Conservation (phyloP, 2,797 vertebrate species). For the Fistularia tabacaria region DNA sequence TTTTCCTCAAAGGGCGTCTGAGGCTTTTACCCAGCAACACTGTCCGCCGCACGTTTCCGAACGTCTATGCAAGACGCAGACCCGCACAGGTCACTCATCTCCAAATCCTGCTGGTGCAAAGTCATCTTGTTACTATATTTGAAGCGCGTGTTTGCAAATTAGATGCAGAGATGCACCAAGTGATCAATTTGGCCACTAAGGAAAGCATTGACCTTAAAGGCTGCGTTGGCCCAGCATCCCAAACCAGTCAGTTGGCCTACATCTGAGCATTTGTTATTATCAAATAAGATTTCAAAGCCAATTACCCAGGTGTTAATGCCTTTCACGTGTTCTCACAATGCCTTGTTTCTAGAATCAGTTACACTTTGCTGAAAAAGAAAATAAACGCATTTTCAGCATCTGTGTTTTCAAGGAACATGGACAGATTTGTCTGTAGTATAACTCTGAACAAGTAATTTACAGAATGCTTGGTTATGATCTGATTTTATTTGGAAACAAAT, state of each 20-base stretch:
- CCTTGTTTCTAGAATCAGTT: slow-evolving; percentile 18
- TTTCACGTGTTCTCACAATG: slow-evolving; percentile 25
- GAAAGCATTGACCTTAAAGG: neutral
- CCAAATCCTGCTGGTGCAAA: slow-evolving; percentile 1
- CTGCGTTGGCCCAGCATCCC: neutral
- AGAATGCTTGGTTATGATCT: too few relatives aligned
- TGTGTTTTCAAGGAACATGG: too few relatives aligned
- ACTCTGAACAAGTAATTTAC: too few relatives aligned
- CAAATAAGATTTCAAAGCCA: slow-evolving; percentile 55
- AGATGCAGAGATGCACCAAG: too few relatives aligned
- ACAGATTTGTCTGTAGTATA: too few relatives aligned
- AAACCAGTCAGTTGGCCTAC: slow-evolving; percentile 29
- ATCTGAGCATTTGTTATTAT: slow-evolving; percentile 49
- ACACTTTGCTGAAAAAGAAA: neutral
- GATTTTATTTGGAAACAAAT: too few relatives aligned
- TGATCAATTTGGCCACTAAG: too few relatives aligned
- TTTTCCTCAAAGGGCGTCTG: slow-evolving; percentile 58
- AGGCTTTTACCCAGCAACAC: slow-evolving; percentile 69
- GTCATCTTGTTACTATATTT: slow-evolving; percentile 5
- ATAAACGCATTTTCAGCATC: too few relatives aligned
- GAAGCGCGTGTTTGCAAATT: neutral
- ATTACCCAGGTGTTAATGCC: slow-evolving; percentile 47
- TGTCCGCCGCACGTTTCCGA: slow-evolving; percentile 16
- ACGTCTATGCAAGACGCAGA: slow-evolving; percentile 12
- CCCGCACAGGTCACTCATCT: neutral